phyloP scores from a whole-genome alignment of 2,797 vertebrate genomes.

The Spatula versicolor region DNA sequence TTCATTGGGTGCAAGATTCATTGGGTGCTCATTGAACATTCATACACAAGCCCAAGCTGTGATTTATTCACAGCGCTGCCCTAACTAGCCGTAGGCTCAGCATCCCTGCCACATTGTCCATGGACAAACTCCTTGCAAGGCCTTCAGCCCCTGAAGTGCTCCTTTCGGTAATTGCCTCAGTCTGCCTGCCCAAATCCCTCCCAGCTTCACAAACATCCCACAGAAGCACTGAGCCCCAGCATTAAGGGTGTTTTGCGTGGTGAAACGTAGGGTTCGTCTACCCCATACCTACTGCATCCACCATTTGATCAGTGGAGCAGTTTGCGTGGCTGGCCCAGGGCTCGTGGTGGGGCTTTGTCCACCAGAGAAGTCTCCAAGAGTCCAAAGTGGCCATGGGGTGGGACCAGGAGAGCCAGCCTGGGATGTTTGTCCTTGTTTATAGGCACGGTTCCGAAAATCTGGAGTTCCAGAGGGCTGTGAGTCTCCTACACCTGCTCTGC shows the following conservation, averaged over 20 bases:
- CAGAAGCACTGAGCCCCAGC: background rate
- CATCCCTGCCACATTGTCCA: background rate
- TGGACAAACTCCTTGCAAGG: background rate
- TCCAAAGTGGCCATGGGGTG: background rate
- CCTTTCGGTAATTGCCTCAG: background rate
- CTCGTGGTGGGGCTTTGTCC: background rate
- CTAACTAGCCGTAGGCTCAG: background rate
- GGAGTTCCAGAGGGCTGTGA: background rate
- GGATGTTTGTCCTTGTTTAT: background rate
- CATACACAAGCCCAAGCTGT: background rate
- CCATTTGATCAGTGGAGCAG: background rate
- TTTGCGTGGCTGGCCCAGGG: background rate
- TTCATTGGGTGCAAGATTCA: too few species aligned
- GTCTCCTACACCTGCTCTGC: background rate
- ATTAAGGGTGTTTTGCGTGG: background rate
- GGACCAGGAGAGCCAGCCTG: background rate
- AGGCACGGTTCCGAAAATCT: background rate
- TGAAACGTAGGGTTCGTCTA: background rate
- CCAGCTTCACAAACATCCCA: background rate
- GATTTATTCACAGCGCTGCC: background rate
- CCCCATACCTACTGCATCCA: too few species aligned
- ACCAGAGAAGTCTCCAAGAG: background rate
- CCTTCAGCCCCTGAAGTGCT: background rate
- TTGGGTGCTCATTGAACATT: background rate
- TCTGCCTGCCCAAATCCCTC: background rate